These are phyloP conservation scores for Rotaria magnacalcarata DNA, from an alignment of 2,888 invertebrate genomes.

Conservation along the genomic window DNA sequence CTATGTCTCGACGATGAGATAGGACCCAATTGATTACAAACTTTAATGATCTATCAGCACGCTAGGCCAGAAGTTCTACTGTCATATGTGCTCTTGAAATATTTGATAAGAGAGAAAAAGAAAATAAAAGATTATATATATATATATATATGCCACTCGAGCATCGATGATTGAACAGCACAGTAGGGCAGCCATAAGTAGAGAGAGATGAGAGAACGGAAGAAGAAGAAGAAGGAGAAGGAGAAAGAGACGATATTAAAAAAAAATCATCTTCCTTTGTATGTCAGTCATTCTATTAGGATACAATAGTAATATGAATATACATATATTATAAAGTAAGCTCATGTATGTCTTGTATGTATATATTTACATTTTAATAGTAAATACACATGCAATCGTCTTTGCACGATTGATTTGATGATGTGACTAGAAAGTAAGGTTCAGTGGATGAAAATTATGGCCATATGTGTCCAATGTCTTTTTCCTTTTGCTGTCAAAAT, in stretches of 20 bases:
- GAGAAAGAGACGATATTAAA: background rate
- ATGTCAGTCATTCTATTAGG: conserved; percentile 18
- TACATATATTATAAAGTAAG: background rate
- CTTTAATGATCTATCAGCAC: conserved; percentile 20
- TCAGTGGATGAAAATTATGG: background rate
- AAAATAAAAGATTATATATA: background rate
- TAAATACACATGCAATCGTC: background rate
- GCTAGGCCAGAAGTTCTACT: background rate
- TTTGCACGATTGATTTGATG: background rate
- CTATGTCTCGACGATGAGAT: conserved; percentile 13
- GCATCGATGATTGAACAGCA: conserved; percentile 6
- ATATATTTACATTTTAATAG: conserved; percentile 32
- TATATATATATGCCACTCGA: background rate
- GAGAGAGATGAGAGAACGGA: background rate
- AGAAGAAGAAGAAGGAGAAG: background rate
- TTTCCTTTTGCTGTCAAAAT: background rate
- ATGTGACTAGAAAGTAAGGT: background rate
- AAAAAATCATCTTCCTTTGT: background rate
- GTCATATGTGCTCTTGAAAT: background rate
- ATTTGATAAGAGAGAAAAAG: background rate
- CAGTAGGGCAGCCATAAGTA: background rate
- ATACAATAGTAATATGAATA: conserved; percentile 15
- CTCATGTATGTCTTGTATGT: background rate
- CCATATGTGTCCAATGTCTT: background rate
- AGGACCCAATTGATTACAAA: background rate